Evolutionary conservation across 2,888 invertebrate species (phyloP).

Genomic region (Emmelina monodactyla): DNA sequence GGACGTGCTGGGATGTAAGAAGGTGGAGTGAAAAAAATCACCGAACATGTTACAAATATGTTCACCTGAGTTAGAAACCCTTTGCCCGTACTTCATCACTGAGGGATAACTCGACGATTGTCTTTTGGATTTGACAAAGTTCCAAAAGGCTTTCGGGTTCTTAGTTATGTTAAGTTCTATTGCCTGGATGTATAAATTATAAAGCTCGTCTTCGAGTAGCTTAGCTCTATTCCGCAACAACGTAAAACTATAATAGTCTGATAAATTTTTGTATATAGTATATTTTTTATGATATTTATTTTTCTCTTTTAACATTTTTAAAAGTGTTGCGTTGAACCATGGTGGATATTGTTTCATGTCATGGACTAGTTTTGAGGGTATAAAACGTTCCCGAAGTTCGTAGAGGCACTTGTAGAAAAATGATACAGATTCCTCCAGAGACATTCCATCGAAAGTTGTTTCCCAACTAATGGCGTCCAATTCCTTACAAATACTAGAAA

Average conservation of each 20-base stretch:
- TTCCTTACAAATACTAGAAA: background rate
- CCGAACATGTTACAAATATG: conserved; percentile 2
- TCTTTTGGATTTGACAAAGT: conserved; percentile 2
- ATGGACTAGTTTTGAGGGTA: background rate
- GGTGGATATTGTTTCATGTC: conserved; percentile 1
- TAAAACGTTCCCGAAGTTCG: background rate
- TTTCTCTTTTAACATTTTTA: conserved; percentile 3
- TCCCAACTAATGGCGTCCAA: conserved; percentile 3
- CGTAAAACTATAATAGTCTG: conserved; percentile 2
- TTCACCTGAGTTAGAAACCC: background rate
- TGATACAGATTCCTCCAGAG: background rate
- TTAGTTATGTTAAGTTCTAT: background rate
- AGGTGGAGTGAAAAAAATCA: conserved; percentile 4
- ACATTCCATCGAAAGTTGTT: background rate
- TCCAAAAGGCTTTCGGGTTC: conserved; percentile 4
- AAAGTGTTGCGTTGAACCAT: background rate
- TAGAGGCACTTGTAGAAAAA: conserved; percentile 3
- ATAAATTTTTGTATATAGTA: conserved; percentile 1
- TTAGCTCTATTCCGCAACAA: background rate
- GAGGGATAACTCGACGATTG: background rate
- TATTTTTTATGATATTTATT: conserved; percentile 1
- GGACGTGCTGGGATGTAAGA: background rate
- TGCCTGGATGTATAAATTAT: background rate
- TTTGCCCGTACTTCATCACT: conserved; percentile 1
- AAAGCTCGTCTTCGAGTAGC: background rate